Percentiles rank a stretch among this genome's conserved stretches.
These are phyloP conservation scores for Vicugna pacos DNA, from an alignment of 2,113 vertebrate genomes.

Conservation along the genomic window DNA sequence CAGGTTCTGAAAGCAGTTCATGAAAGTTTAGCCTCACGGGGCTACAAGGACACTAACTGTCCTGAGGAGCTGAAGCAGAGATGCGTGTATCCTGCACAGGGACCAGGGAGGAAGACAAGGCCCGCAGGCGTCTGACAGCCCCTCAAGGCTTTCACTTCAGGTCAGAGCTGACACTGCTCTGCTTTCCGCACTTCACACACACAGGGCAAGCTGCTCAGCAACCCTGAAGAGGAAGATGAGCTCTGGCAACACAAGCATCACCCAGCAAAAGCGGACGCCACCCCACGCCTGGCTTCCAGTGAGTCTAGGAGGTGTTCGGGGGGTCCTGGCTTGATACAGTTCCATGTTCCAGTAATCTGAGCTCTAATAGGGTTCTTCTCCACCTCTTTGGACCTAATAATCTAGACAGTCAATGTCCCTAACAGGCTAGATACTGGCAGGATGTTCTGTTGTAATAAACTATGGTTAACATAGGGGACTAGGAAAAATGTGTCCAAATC, in stretches of 20 bases:
- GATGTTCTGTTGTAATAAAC: neutral
- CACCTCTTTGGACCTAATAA: neutral
- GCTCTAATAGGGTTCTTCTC: neutral
- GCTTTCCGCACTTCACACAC: neutral
- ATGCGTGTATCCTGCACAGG: neutral
- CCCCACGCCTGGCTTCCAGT: fast-evolving
- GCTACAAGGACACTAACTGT: neutral
- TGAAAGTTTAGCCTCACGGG: neutral
- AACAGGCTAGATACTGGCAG: neutral
- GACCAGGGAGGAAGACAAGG: neutral
- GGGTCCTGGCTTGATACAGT: neutral
- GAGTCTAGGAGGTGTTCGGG: neutral
- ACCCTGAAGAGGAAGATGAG: neutral
- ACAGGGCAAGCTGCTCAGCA: neutral
- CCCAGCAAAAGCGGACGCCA: neutral
- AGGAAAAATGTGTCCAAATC: neutral
- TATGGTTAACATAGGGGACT: neutral
- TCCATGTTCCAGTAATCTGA: fast-evolving
- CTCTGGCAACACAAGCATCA: neutral
- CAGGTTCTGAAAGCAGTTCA: slow-evolving; percentile 11
- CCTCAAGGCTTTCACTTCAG: neutral
- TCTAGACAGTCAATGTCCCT: neutral
- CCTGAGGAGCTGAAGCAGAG: neutral
- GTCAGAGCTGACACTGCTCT: neutral
- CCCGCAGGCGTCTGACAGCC: neutral